phyloP scores from a whole-genome alignment of 2,888 invertebrate genomes.

The Aphidius colemani region DNA sequence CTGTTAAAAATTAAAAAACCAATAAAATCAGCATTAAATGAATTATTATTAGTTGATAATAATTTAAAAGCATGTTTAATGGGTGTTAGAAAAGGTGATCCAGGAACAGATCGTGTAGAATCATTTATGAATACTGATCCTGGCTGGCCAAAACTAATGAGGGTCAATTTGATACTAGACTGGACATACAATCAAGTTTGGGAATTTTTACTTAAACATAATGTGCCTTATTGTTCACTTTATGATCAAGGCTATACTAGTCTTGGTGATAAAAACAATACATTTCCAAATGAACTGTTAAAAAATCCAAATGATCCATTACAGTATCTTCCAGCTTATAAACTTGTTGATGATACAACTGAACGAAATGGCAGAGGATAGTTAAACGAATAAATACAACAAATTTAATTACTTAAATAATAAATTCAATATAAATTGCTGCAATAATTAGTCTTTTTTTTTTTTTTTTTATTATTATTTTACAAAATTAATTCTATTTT shows the following conservation, averaged over 20 bases:
- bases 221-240: conserved; percentile 87
- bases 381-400: not conserved
- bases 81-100: conserved; percentile 91
- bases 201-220: conserved; percentile 78
- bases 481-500: too few species aligned
- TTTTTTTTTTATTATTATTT: too few species aligned
- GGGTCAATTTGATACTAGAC: conserved; percentile 88
- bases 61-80: conserved; percentile 84
- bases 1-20: conserved; percentile 71
- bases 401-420: conserved; percentile 11
- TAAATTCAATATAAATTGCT: too few species aligned
- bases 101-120: conserved; percentile 71
- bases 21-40: conserved; percentile 73
- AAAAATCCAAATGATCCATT: conserved; percentile 44
- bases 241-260: conserved; percentile 81
- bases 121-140: conserved; percentile 83
- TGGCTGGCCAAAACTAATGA: conserved; percentile 87
- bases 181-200: conserved; percentile 93
- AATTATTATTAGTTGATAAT: conserved; percentile 65
- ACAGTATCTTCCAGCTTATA: conserved; percentile 51
- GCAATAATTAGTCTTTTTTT: too few species aligned
- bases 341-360: conserved; percentile 46
- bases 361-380: conserved; percentile 52
- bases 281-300: conserved; percentile 52
- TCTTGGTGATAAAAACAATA: conserved; percentile 47